phyloP scores from a whole-genome alignment of 2,113 vertebrate species.

The Danio rerio region GRCz12tu NC_133200.1:12591501-12592000 shows the following conservation, averaged over 20 bases:
- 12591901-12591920: too few relatives aligned
- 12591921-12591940: too few relatives aligned
- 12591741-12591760: slow-evolving; percentile 6
- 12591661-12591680: slow-evolving; percentile 28
- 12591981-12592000: too few relatives aligned
- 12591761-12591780: not conserved
- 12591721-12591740: slow-evolving; percentile 20
- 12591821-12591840: not conserved
- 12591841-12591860: not conserved
- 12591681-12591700: not conserved
- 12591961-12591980: too few relatives aligned
- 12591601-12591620: slow-evolving; percentile 14
- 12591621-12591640: not conserved
- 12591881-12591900: not conserved
- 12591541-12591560: not conserved
- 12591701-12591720: not conserved
- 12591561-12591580: slow-evolving; percentile 13
- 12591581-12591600: slow-evolving; percentile 7
- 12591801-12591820: not conserved
- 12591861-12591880: not conserved
- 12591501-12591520: slow-evolving; percentile 25
- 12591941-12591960: too few relatives aligned
- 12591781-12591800: not conserved
- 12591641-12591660: not conserved
- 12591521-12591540: not conserved